Evolutionary conservation across 2,113 vertebrate genomes (phyloP).

Genomic region (Melanerpes formicivorus): DNA sequence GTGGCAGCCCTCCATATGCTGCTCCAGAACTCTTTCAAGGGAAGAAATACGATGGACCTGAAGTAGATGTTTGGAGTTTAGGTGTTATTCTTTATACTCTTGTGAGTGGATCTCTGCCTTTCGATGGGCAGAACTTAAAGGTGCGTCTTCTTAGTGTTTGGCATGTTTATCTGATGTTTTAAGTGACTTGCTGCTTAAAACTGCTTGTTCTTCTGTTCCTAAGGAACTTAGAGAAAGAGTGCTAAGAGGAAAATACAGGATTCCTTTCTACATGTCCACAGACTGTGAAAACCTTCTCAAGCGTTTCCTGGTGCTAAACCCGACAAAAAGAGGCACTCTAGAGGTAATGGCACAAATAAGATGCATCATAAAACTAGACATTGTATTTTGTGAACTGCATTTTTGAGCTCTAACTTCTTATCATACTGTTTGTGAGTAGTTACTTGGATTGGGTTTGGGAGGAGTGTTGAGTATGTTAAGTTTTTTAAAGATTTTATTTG

Average conservation of each 20-base stretch:
- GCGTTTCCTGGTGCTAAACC: slow-evolving; percentile 98
- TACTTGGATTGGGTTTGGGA: background rate
- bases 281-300: slow-evolving; percentile 99
- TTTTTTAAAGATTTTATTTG: background rate
- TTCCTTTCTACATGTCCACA: slow-evolving; percentile 99
- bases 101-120: slow-evolving; percentile 97
- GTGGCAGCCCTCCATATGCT: slow-evolving; percentile 95
- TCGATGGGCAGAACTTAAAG: slow-evolving; percentile 98
- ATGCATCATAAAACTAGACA: background rate
- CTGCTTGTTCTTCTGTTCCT: background rate
- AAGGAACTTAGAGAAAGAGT: slow-evolving; percentile 96
- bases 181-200: background rate
- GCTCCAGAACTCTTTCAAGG: slow-evolving; percentile 98
- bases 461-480: background rate
- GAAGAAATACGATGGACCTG: slow-evolving; percentile 97
- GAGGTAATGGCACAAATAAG: slow-evolving; percentile 85
- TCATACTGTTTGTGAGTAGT: background rate
- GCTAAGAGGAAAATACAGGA: slow-evolving; percentile 97
- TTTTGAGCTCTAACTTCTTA: background rate
- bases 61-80: slow-evolving; percentile 98
- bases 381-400: background rate
- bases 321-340: slow-evolving; percentile 94
- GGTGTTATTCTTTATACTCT: slow-evolving; percentile 98
- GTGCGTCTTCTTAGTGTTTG: slow-evolving; percentile 57
- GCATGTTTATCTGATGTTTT: background rate